phyloP scores from a whole-genome alignment of 2,888 invertebrate genomes.

The Xanthia togata region DNA sequence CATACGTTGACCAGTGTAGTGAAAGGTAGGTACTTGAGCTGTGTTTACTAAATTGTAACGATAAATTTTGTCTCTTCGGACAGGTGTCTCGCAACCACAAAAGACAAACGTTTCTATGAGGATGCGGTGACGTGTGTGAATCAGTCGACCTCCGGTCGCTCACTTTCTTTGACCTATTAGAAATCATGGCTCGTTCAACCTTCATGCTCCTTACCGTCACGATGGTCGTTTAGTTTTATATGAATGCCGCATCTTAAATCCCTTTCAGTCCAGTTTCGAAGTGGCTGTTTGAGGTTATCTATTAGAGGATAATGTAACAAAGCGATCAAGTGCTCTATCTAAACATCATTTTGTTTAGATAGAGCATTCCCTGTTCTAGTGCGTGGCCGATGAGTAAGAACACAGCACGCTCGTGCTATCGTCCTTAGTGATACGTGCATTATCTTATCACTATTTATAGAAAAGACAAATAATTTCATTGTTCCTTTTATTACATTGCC shows the following conservation, averaged over 20 bases:
- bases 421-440: slow-evolving; percentile 63
- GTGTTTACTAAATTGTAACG: slow-evolving; percentile 66
- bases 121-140: slow-evolving; percentile 73
- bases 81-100: slow-evolving; percentile 66
- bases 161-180: slow-evolving; percentile 85
- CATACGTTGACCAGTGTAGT: slow-evolving; percentile 68
- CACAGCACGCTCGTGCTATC: slow-evolving; percentile 72
- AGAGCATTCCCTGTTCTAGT: slow-evolving; percentile 51
- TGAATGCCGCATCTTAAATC: slow-evolving; percentile 47
- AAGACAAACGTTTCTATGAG: slow-evolving; percentile 65
- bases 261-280: slow-evolving; percentile 32
- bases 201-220: slow-evolving; percentile 72
- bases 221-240: slow-evolving; percentile 56
- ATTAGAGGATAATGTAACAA: slow-evolving; percentile 36
- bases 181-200: slow-evolving; percentile 78
- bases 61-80: slow-evolving; percentile 66
- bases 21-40: slow-evolving; percentile 77
- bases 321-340: slow-evolving; percentile 48
- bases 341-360: slow-evolving; percentile 50
- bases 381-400: slow-evolving; percentile 64
- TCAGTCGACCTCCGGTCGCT: slow-evolving; percentile 73
- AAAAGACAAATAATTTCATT: slow-evolving; percentile 67
- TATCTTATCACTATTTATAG: slow-evolving; percentile 73
- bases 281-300: slow-evolving; percentile 19
- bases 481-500: slow-evolving; percentile 66